Evolutionary conservation across 2,888 invertebrate species (phyloP).

Genomic region (Nemoura dubitans): DNA sequence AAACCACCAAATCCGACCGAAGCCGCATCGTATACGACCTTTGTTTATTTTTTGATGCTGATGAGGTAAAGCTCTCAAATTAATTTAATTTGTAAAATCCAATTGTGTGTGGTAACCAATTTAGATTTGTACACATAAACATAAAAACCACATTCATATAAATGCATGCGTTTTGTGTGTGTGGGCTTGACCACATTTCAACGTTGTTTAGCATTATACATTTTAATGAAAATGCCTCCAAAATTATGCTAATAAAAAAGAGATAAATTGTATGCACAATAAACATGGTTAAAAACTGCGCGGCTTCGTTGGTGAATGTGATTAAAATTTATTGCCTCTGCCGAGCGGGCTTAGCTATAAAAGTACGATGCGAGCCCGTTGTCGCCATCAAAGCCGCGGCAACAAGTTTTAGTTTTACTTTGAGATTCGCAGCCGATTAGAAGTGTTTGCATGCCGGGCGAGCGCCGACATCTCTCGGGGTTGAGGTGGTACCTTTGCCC

Average conservation of each 20-base stretch:
- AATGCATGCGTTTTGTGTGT: too few relatives aligned
- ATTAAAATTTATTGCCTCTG: not conserved
- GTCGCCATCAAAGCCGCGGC: not conserved
- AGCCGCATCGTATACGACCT: not conserved
- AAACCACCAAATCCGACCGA: not conserved
- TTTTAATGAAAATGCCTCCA: not conserved
- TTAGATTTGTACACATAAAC: not conserved
- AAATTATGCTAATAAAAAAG: conserved; percentile 7
- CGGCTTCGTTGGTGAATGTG: not conserved
- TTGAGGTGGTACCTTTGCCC: too few relatives aligned
- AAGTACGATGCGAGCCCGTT: not conserved
- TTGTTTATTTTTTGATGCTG: not conserved
- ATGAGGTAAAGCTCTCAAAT: not conserved
- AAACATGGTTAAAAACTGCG: not conserved
- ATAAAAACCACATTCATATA: not conserved
- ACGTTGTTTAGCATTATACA: not conserved
- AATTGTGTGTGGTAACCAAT: not conserved
- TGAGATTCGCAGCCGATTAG: not conserved
- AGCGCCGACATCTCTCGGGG: too few relatives aligned
- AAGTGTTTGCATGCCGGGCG: too few relatives aligned
- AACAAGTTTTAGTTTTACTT: not conserved
- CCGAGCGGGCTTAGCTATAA: not conserved
- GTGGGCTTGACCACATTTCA: not conserved
- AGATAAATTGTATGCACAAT: not conserved
- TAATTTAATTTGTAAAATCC: not conserved